Evolutionary conservation across 2,888 invertebrate genomes (phyloP).

Genomic region (Drosophila aldrichi): DNA sequence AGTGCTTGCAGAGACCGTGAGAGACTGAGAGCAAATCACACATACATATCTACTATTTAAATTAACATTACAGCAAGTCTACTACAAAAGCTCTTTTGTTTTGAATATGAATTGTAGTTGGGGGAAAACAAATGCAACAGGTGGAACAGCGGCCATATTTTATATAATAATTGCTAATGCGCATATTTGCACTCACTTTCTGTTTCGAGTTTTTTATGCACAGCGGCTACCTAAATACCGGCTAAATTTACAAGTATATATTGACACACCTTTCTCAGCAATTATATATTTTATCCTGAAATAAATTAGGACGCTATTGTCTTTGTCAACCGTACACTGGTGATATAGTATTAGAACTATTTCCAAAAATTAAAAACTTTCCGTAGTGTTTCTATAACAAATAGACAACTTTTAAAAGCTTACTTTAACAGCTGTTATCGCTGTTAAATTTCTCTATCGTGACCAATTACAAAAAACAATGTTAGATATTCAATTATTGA

Average conservation of each 20-base stretch:
- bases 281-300: neutral
- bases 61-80: constrained; percentile 1
- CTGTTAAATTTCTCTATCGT: neutral
- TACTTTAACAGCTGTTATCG: constrained; percentile 21
- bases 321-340: constrained; percentile 9
- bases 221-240: neutral
- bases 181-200: neutral
- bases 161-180: neutral
- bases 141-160: neutral
- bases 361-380: constrained; percentile 26
- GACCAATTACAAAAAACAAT: neutral
- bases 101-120: neutral
- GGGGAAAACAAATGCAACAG: constrained; percentile 2
- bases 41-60: neutral
- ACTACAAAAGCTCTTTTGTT: neutral
- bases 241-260: constrained; percentile 1
- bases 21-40: neutral
- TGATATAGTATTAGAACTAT: constrained; percentile 8
- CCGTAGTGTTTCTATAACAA: neutral
- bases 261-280: neutral
- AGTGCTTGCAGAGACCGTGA: neutral
- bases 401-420: constrained; percentile 1
- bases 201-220: neutral
- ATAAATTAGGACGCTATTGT: neutral
- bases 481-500: neutral